A percentile compares a stretch with the other conserved stretches of the same genome.
phyloP scores from a whole-genome alignment of 2,888 invertebrate genomes.

The Drosophila neotestacea region DNA sequence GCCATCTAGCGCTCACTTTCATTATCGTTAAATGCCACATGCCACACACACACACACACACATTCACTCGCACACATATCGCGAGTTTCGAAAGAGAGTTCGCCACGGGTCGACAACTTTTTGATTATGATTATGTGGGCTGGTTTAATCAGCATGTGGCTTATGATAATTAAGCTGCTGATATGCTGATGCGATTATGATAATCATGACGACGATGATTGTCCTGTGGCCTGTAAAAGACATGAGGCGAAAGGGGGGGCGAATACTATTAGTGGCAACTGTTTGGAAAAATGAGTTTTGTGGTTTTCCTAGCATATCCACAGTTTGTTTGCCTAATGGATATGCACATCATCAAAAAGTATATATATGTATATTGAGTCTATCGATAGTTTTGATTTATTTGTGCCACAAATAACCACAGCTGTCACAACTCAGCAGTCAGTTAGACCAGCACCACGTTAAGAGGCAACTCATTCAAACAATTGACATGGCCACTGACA shows the following conservation, averaged over 20 bases:
- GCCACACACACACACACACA: slow-evolving; percentile 18
- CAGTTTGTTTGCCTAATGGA: slow-evolving; percentile 21
- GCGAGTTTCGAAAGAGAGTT: slow-evolving; percentile 20
- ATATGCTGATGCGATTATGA: slow-evolving; percentile 47
- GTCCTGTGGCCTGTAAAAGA: slow-evolving; percentile 16
- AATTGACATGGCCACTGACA: slow-evolving; percentile 79
- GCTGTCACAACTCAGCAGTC: slow-evolving; percentile 16
- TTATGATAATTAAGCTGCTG: slow-evolving; percentile 56
- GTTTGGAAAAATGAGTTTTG: slow-evolving; percentile 39
- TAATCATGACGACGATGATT: slow-evolving; percentile 10
- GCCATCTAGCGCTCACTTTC: slow-evolving; percentile 49
- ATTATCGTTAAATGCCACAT: slow-evolving; percentile 33
- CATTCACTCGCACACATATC: slow-evolving; percentile 16
- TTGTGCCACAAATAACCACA: slow-evolving; percentile 12
- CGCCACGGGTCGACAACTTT: slow-evolving; percentile 52
- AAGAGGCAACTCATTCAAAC: slow-evolving; percentile 60
- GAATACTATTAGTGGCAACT: slow-evolving; percentile 23
- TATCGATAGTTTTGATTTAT: slow-evolving; percentile 35
- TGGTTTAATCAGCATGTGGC: slow-evolving; percentile 55
- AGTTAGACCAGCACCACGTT: slow-evolving; percentile 27
- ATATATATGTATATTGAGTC: background rate
- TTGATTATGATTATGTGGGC: slow-evolving; percentile 61
- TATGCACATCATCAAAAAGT: slow-evolving; percentile 10
- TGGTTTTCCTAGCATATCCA: slow-evolving; percentile 20
- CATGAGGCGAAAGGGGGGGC: background rate